Evolutionary conservation across 2,888 invertebrate genomes (phyloP), one percentile per base, ranked within the genome.

Genomic region (Drosophila robusta): DNA sequence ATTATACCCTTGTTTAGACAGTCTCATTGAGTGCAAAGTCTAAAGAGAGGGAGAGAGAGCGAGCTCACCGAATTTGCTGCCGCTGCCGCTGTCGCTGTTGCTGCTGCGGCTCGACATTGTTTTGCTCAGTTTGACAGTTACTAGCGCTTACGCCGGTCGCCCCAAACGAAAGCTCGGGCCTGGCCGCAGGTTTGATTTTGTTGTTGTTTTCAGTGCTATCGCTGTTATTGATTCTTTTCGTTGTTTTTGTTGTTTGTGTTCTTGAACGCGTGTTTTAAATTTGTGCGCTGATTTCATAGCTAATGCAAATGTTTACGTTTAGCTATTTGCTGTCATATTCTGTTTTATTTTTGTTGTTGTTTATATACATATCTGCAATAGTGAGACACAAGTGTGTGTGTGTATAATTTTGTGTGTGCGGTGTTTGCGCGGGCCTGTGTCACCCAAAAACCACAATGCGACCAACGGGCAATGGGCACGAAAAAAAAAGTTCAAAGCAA

Each of bases 101-200:
- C 42, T 47, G 60, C 42, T 26, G 32, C 39, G 64, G 63, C 49
- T 57, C 44, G 65, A 62, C 56, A 73, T 65, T 58, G 54, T 63
- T 78, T 76, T 63, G 86, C 80, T 83, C 86, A 83, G 83, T 83
- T 85, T 82, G 80, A 87, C 72, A 82, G 77, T 87, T 77, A 82
- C 77, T 81, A 72, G 85, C 85, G 83, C 75, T 87, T 81, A 85
- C 80, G 87, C 83, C 83, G 83, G 82, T 85, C 67, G 78, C 70
- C 66, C 29, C 44, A 50, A 61, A 36, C 52, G 54, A 54, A 64
- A 75, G 78, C 75, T 69, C 60, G 46, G 73, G 22, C 56, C 73
- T 36, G 69, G 64, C 69, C 51, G 60, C 46, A 70, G 62, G 76
- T 77, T 78, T 55, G 79, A 60, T 42, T 29, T 58, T 65, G 26